Percentiles rank a stretch among this genome's conserved stretches.
Conservation (phyloP, 2,888 invertebrate genomes). For the Troglohyphantes excavatus region DNA sequence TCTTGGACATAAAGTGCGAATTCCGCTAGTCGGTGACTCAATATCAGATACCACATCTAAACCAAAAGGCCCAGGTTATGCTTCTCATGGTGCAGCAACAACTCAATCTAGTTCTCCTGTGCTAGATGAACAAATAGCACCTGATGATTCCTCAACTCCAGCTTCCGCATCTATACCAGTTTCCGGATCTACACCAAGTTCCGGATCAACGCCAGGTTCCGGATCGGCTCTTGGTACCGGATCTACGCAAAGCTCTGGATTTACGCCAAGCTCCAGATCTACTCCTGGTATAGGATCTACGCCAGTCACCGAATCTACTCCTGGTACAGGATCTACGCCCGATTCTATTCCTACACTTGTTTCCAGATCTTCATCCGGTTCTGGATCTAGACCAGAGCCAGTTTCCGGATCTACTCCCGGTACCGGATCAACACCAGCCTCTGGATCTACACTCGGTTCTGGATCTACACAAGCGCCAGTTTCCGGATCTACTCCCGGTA, state of each 20-base stretch:
- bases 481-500: too few relatives aligned
- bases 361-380: too few relatives aligned
- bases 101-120: neutral
- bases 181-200: neutral
- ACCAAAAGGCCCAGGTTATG: neutral
- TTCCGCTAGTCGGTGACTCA: neutral
- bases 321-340: too few relatives aligned
- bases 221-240: neutral
- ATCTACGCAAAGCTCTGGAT: neutral
- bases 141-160: neutral
- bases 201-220: too few relatives aligned
- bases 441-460: neutral
- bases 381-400: too few relatives aligned
- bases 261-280: too few relatives aligned
- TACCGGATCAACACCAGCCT: too few relatives aligned
- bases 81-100: neutral
- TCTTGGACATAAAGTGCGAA: too few relatives aligned
- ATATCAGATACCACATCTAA: neutral
- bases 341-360: too few relatives aligned
- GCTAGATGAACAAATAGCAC: neutral
- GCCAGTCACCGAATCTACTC: too few relatives aligned
- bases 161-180: neutral
- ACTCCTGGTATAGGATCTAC: neutral
- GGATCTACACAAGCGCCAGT: too few relatives aligned
- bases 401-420: too few relatives aligned